phyloP scores from a whole-genome alignment of 2,888 invertebrate genomes.

The Oxycera nigricornis region DNA sequence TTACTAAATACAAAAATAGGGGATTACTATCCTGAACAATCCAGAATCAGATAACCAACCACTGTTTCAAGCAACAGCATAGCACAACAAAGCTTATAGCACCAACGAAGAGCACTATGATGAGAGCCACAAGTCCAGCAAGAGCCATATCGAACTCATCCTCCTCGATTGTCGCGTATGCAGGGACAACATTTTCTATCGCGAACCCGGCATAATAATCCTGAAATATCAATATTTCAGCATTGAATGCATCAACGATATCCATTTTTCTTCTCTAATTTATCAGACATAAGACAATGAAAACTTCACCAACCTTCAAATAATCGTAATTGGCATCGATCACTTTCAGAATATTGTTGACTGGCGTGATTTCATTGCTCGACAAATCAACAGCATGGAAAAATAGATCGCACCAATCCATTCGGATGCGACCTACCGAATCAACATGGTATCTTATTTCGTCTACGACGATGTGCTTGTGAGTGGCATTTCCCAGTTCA shows the following conservation, averaged over 20 bases:
- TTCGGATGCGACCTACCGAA: slow-evolving; percentile 63
- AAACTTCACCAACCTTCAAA: slow-evolving; percentile 66
- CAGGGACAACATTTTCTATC: slow-evolving; percentile 77
- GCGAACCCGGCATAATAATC: slow-evolving; percentile 74
- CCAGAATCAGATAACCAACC: slow-evolving; percentile 62
- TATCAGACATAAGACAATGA: too few relatives aligned
- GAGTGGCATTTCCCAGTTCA: slow-evolving; percentile 77
- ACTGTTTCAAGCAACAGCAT: slow-evolving; percentile 87
- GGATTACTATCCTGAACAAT: background rate
- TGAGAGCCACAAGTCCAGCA: slow-evolving; percentile 82
- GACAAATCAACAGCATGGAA: slow-evolving; percentile 80
- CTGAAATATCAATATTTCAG: slow-evolving; percentile 51
- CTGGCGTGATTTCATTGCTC: slow-evolving; percentile 77
- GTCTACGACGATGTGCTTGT: slow-evolving; percentile 80
- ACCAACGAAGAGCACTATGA: slow-evolving; percentile 85
- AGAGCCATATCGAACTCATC: slow-evolving; percentile 86
- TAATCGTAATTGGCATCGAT: slow-evolving; percentile 87
- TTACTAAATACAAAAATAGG: slow-evolving; percentile 66
- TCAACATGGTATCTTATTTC: slow-evolving; percentile 78
- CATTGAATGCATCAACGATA: background rate
- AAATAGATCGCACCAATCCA: slow-evolving; percentile 81
- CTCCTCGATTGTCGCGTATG: slow-evolving; percentile 69
- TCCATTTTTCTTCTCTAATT: background rate
- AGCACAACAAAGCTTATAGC: slow-evolving; percentile 85
- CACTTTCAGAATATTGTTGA: slow-evolving; percentile 78